These are phyloP conservation scores for Drosophila sucinea DNA, from an alignment of 1,140 invertebrate genomes.

Conservation along the genomic window DNA sequence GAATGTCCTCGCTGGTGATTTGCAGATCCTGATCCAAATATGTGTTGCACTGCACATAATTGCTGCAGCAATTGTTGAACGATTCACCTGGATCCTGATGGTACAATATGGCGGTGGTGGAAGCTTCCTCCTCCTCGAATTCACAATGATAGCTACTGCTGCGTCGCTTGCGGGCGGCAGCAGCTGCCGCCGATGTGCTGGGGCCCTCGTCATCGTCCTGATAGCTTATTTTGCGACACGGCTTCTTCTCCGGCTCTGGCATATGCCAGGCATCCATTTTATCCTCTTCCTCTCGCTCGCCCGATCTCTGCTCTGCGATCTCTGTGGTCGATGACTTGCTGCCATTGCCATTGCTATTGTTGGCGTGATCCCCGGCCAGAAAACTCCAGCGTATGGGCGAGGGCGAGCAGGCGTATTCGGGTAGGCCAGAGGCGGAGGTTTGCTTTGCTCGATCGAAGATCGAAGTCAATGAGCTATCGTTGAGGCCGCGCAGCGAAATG, in stretches of 20 bases:
- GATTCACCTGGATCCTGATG: slow-evolving; percentile 76
- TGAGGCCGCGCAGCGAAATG: slow-evolving; percentile 71
- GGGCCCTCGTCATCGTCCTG: slow-evolving; percentile 62
- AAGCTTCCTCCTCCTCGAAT: slow-evolving; percentile 68
- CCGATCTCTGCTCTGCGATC: slow-evolving; percentile 45
- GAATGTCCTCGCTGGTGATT: slow-evolving; percentile 82
- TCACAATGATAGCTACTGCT: slow-evolving; percentile 73
- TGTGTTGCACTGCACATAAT: slow-evolving; percentile 80
- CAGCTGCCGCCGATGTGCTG: slow-evolving; percentile 66
- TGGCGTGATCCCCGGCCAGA: slow-evolving; percentile 65
- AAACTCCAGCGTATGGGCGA: slow-evolving; percentile 82
- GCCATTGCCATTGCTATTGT: background rate
- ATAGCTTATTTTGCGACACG: slow-evolving; percentile 55
- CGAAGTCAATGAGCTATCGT: slow-evolving; percentile 75
- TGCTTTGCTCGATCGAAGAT: slow-evolving; percentile 77
- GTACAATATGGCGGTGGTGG: slow-evolving; percentile 75
- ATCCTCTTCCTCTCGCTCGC: slow-evolving; percentile 33
- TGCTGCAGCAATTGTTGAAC: slow-evolving; percentile 81
- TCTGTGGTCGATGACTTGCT: slow-evolving; percentile 58
- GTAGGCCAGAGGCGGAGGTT: slow-evolving; percentile 49
- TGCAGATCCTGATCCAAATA: slow-evolving; percentile 81
- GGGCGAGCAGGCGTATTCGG: slow-evolving; percentile 79
- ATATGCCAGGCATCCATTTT: slow-evolving; percentile 59
- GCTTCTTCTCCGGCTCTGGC: slow-evolving; percentile 55
- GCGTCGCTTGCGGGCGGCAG: slow-evolving; percentile 61